phyloP scores from a whole-genome alignment of 2,113 vertebrate species.

The Chroicocephalus ridibundus region DNA sequence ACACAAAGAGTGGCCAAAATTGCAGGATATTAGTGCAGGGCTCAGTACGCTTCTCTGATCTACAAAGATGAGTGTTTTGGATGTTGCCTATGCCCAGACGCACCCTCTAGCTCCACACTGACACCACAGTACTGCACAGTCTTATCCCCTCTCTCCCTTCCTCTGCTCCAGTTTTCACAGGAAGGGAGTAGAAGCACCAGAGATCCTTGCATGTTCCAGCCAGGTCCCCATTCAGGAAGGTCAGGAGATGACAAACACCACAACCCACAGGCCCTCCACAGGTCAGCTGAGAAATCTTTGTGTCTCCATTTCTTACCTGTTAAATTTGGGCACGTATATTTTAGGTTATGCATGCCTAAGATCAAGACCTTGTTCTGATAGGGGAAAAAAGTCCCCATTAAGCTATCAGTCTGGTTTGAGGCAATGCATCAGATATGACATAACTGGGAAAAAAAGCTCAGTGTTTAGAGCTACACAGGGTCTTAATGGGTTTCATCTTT shows the following conservation, averaged over 20 bases:
- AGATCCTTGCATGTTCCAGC: background rate
- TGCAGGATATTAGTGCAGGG: background rate
- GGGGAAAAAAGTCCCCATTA: background rate
- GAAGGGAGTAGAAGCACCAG: background rate
- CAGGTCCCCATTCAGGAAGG: background rate
- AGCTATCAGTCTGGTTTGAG: background rate
- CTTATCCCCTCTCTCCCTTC: background rate
- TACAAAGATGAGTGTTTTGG: background rate
- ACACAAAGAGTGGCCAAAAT: background rate
- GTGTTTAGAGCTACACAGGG: background rate
- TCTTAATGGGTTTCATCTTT: conserved; percentile 3
- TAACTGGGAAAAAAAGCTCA: background rate
- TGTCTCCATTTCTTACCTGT: fast-evolving
- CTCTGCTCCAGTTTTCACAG: background rate
- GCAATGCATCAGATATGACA: background rate
- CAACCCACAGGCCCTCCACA: background rate
- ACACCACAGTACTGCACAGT: fast-evolving
- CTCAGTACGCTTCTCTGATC: background rate
- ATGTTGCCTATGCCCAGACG: background rate
- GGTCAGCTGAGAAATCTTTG: background rate
- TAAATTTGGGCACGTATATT: background rate
- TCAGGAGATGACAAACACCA: background rate
- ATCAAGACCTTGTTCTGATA: background rate
- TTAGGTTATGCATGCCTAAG: background rate
- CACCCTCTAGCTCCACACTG: background rate